A percentile compares a stretch with the other conserved stretches of the same genome.
These are phyloP conservation scores for Atherinomorus stipes DNA, from an alignment of 2,113 vertebrate species.

Conservation along the genomic window DNA sequence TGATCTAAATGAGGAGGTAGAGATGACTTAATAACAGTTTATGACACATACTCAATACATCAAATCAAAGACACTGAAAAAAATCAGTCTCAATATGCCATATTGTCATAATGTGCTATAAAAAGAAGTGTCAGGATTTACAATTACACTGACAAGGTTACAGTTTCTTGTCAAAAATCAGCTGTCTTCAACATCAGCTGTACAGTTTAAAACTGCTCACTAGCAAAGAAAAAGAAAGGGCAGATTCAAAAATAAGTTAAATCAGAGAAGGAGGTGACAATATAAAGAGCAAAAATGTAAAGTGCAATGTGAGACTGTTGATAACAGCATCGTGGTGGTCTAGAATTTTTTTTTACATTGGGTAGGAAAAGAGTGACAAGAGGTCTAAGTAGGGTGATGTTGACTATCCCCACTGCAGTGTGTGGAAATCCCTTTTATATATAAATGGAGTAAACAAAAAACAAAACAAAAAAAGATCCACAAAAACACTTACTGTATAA, in stretches of 20 bases:
- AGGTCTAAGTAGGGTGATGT: too few relatives aligned
- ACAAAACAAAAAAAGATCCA: too few relatives aligned
- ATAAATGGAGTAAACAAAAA: too few relatives aligned
- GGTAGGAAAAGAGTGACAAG: too few relatives aligned
- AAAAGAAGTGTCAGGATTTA: conserved; percentile 31
- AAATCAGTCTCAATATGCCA: conserved; percentile 37
- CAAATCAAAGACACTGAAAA: conserved; percentile 40
- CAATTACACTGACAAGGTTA: conserved; percentile 46
- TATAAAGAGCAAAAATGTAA: conserved; percentile 16
- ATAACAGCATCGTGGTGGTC: conserved; percentile 17
- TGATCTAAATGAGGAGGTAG: conserved; percentile 15
- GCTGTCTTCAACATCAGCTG: conserved; percentile 25
- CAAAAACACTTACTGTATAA: too few relatives aligned
- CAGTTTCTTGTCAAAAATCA: conserved; percentile 34
- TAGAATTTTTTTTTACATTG: neutral
- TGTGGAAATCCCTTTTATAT: too few relatives aligned
- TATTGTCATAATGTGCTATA: conserved; percentile 42
- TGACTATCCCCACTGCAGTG: too few relatives aligned
- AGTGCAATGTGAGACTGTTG: conserved; percentile 21
- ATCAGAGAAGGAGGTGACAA: conserved; percentile 22
- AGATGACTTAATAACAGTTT: conserved; percentile 28
- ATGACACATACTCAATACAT: conserved; percentile 12
- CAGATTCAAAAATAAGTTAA: conserved; percentile 4
- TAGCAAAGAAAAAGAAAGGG: conserved; percentile 20
- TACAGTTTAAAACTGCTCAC: neutral